These are phyloP conservation scores for Pachyrhynchus sulphureomaculatus DNA, from an alignment of 1,140 invertebrate species.

Conservation along the genomic window DNA sequence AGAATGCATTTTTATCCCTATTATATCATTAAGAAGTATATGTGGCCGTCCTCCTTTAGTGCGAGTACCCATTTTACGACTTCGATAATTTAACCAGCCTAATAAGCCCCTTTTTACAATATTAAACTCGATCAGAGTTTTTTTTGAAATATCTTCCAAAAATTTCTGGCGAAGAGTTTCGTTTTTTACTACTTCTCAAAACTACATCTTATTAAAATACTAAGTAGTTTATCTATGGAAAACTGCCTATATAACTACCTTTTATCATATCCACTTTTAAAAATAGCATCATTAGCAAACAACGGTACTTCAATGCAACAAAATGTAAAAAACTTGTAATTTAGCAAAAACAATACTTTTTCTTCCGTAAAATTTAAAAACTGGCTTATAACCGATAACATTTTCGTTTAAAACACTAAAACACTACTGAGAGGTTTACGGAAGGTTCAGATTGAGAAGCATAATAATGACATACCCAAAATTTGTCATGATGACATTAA, in stretches of 20 bases:
- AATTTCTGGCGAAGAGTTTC: too few relatives aligned
- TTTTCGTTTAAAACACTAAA: slow-evolving; percentile 10
- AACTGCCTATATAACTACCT: slow-evolving; percentile 14
- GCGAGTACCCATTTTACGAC: too few relatives aligned
- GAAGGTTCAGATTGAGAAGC: slow-evolving; percentile 14
- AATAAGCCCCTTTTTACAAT: too few relatives aligned
- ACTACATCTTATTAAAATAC: too few relatives aligned
- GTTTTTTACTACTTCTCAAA: too few relatives aligned
- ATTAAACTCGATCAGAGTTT: too few relatives aligned
- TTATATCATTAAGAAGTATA: too few relatives aligned
- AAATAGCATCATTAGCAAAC: slow-evolving; percentile 13
- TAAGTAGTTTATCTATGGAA: too few relatives aligned
- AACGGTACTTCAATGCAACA: not conserved
- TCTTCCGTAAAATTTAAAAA: not conserved
- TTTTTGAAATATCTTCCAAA: too few relatives aligned
- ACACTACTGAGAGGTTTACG: slow-evolving; percentile 22
- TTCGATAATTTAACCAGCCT: too few relatives aligned
- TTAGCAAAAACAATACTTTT: slow-evolving; percentile 8
- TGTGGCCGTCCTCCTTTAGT: too few relatives aligned
- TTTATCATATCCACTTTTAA: slow-evolving; percentile 8
- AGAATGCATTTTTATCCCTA: too few relatives aligned
- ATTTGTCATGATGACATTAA: slow-evolving; percentile 34
- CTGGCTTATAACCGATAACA: not conserved
- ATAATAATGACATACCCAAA: slow-evolving; percentile 12
- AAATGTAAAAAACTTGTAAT: not conserved